Conservation (phyloP, 2,888 invertebrate species). For the Diogma glabrata region DNA sequence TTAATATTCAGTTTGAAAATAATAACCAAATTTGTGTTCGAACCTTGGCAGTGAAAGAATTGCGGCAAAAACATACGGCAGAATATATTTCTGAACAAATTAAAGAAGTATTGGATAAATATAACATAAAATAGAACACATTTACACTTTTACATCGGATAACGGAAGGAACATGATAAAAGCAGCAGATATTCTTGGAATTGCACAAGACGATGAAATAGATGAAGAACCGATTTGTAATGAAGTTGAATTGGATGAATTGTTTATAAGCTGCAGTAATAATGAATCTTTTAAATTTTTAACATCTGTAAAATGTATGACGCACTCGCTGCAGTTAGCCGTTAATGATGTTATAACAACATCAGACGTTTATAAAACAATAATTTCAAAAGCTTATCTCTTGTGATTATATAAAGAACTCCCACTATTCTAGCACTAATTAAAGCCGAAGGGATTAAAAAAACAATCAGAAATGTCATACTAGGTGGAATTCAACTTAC, state of each 20-base stretch:
- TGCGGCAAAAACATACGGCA: slow-evolving; percentile 1
- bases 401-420: slow-evolving; percentile 1
- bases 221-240: not conserved
- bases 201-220: not conserved
- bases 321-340: slow-evolving; percentile 1
- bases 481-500: slow-evolving; percentile 6
- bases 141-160: no score
- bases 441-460: slow-evolving; percentile 4
- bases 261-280: not conserved
- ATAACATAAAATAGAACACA: no score
- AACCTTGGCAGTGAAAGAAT: slow-evolving; percentile 1
- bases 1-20: slow-evolving; percentile 6
- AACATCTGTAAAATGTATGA: not conserved
- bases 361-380: not conserved
- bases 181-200: not conserved
- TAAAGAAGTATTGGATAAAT: no score
- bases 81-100: not conserved
- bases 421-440: slow-evolving; percentile 2
- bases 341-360: not conserved
- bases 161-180: not conserved
- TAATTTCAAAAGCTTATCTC: not conserved
- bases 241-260: not conserved
- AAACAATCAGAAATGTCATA: slow-evolving; percentile 1
- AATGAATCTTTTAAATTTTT: not conserved
- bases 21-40: slow-evolving; percentile 3